Percentiles rank a stretch among this genome's conserved stretches.
Conservation (phyloP, 2,113 vertebrate genomes). For the Burhinus bistriatus region DNA sequence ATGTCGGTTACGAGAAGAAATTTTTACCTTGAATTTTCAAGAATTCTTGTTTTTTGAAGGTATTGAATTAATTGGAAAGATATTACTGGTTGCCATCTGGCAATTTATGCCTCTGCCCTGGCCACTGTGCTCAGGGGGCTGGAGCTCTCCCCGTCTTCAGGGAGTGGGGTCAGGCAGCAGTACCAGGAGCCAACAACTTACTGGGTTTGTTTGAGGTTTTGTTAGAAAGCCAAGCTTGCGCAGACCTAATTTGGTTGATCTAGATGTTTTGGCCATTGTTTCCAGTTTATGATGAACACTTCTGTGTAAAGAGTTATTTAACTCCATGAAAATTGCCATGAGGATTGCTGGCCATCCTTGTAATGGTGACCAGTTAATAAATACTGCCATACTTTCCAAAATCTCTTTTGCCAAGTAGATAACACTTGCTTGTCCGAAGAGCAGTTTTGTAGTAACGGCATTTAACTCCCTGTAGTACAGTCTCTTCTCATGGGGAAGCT, state of each 20-base stretch:
- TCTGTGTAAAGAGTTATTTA: background rate
- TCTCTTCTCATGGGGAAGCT: background rate
- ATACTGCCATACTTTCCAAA: background rate
- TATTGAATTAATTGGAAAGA: background rate
- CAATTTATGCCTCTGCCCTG: background rate
- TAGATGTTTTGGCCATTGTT: background rate
- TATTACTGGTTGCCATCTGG: background rate
- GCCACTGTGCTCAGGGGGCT: background rate
- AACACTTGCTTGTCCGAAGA: background rate
- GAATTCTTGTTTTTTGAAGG: background rate
- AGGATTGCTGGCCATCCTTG: background rate
- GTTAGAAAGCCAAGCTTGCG: background rate
- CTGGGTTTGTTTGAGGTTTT: background rate
- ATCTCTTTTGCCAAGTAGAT: background rate
- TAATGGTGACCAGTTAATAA: background rate
- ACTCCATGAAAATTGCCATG: background rate
- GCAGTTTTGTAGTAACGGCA: background rate
- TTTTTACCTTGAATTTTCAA: background rate
- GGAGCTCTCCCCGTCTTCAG: background rate
- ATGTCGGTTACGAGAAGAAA: background rate
- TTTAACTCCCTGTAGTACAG: background rate
- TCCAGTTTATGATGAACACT: background rate
- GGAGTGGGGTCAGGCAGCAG: background rate
- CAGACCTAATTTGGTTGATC: background rate
- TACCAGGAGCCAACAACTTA: background rate